phyloP scores from a whole-genome alignment of 2,888 invertebrate genomes.

The Drosophila prolongata region DNA sequence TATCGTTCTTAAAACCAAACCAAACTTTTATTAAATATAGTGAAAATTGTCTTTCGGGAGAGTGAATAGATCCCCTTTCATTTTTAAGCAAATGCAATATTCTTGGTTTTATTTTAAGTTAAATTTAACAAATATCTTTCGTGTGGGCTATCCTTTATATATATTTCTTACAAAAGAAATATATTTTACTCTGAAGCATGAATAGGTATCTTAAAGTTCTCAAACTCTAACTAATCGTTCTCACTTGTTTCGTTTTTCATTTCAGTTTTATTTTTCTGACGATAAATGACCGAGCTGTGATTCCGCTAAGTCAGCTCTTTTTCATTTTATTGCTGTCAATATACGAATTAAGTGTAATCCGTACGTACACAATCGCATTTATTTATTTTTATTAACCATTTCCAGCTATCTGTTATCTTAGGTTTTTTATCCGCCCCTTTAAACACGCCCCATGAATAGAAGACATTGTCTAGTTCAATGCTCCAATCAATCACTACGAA shows the following conservation, averaged over 20 bases:
- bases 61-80: no score
- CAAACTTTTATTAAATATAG: no score
- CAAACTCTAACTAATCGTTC: not conserved
- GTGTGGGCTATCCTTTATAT: no score
- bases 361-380: not conserved
- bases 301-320: constrained; percentile 26
- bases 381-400: constrained; percentile 4
- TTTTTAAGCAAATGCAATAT: no score
- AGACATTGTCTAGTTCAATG: constrained; percentile 22
- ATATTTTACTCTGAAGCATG: not conserved
- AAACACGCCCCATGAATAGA: constrained; percentile 21
- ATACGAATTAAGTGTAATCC: constrained; percentile 12
- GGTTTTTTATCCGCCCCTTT: not conserved
- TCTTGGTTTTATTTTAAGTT: no score
- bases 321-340: constrained; percentile 14
- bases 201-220: constrained; percentile 2
- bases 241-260: not conserved
- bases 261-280: constrained; percentile 9
- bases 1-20: no score
- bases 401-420: not conserved
- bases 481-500: constrained; percentile 20
- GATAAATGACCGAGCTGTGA: constrained; percentile 22
- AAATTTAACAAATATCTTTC: no score
- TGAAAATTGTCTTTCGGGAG: no score
- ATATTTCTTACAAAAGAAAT: no score